Evolutionary conservation across 1,140 invertebrate genomes (phyloP), one percentile per base, ranked within the genome.

Genomic region (Camponotus floridanus): DNA sequence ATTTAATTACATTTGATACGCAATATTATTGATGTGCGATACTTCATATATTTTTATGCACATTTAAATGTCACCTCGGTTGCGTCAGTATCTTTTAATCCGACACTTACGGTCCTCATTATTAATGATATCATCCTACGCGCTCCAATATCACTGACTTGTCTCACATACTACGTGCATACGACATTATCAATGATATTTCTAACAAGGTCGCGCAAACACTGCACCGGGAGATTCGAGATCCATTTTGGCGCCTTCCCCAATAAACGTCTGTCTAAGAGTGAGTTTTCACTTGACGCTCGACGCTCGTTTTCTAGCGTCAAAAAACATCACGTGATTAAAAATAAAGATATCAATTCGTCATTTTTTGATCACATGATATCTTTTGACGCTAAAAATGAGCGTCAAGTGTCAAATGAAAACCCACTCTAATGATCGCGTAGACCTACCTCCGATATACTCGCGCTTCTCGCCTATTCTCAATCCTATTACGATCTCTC

Each of bases 401-500:
- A 26, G 26, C 26, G 26, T 26, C 26, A 26, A 26, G 26, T 1
- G 26, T 26, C 26, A 26, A 26, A 26, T 26, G 0, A 26, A 26
- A 26, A 26, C 26, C 26, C 26, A 26, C 26, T 1, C 26, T 26
- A 71, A 81, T 61, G 79, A 73, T 73, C 26, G 31, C 51, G 55
- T 26, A 48, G 21, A 21, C 18, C 48, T 5, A 42, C 33, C 15
- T 80, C 36, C 39, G 11, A 6, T 36, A 80, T 67, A 68, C 26
- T 67, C 78, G 26, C 84, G 45, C 71, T 84, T 76, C 71, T 88
- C 73, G 64, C 71, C 76, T 45, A 64, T 45, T 81, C 18, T 55
- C 13, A 51, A 83, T 81, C 67, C 26, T 81, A 70, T 81, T 73
- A 81, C 67, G 51, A 73, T 73, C 55, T 83, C 68, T 83, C 42